Evolutionary conservation across 92 coral and sea anemone species (phyloP), one percentile per base, ranked within the genome.

Genomic region (Bergia puertoricense): DNA sequence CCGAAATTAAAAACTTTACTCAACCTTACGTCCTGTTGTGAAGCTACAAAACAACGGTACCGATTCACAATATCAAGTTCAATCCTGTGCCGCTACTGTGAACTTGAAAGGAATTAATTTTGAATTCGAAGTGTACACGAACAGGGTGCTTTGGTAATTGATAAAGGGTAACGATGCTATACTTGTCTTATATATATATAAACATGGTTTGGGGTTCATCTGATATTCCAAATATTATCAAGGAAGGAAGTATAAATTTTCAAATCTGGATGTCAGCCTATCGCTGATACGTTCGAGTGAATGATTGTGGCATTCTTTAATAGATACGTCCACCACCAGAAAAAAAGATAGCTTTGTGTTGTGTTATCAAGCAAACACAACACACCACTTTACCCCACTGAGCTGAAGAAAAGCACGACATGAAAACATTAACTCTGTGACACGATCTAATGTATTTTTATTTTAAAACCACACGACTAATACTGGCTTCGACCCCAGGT

Each of bases 181-280:
- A 23, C 80, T 76, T 43, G 42, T 6, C 46, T 74, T 54, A 11
- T 20, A 62, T 62, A 48, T 48, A 2, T 20, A 18, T 20, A 62
- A 8, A 62, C 22, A 76, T 76, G 54, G 80, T n/a, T 76, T 39
- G 16, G 54, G 13, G 80, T 76, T 76, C 80, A 76, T 45, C 80
- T 76, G 80, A 43, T 41, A 76, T 76, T 76, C 80, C 80, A 9
- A 84, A 37, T 23, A 45, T 56, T 72, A 48, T 84, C 78, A 66
- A 44, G 62, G 44, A 37, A 51, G 62, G 66, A 84, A 71, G 42
- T 68, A 44, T 10, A 46, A 69, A 36, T 67, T 68, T 68, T 83
- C 77, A 40, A 45, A 45, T 84, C 40, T 84, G 45, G 78, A 84
- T 84, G 67, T 84, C 87, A 84, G 79, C 67, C 74, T 8, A 39